phyloP scores from a whole-genome alignment of 2,797 vertebrate genomes.

The Tangara arthus region DNA sequence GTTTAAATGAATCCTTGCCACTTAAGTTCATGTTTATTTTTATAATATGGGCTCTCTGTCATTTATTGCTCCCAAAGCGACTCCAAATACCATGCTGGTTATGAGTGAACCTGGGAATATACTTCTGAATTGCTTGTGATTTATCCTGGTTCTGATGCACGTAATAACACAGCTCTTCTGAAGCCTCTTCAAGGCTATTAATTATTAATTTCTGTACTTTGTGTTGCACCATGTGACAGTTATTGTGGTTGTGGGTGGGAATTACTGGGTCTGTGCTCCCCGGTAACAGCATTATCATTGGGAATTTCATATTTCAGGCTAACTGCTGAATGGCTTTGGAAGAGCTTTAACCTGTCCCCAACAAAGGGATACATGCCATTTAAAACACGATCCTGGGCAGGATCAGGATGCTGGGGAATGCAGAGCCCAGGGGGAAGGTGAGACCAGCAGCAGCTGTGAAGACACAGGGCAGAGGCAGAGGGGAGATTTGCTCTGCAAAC shows the following conservation, averaged over 20 bases:
- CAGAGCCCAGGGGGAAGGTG: not conserved
- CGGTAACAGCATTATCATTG: not conserved
- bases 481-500: not conserved
- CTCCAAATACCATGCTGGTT: constrained; percentile 38
- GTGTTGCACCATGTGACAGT: constrained; percentile 20
- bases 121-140: constrained; percentile 64
- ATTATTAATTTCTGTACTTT: constrained; percentile 68
- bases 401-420: not conserved
- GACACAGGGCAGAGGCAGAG: accelerated
- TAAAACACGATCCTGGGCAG: not conserved
- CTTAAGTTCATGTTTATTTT: constrained; percentile 80
- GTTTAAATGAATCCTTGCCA: constrained; percentile 72
- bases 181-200: constrained; percentile 41
- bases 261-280: not conserved
- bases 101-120: constrained; percentile 49
- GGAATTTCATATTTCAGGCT: not conserved
- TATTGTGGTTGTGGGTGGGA: constrained; percentile 15
- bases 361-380: not conserved
- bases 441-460: accelerated
- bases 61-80: constrained; percentile 64
- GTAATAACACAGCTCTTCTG: constrained; percentile 19
- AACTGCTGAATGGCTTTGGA: not conserved
- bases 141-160: constrained; percentile 53
- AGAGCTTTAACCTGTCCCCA: not conserved
- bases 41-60: constrained; percentile 67